phyloP scores from a whole-genome alignment of 2,797 vertebrate genomes.

The Danio tinwini region DNA sequence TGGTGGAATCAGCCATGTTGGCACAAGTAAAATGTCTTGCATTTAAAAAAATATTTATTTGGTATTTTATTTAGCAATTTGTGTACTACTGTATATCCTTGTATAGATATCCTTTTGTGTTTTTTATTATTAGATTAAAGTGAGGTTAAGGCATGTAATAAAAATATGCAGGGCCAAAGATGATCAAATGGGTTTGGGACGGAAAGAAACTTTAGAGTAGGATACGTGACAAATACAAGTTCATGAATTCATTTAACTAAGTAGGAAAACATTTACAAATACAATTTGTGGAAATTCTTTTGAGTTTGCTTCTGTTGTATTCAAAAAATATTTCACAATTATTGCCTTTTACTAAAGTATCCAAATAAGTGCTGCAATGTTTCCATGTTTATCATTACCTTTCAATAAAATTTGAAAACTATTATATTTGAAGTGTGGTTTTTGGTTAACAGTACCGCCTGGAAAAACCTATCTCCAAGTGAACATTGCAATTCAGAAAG shows the following conservation, averaged over 20 bases:
- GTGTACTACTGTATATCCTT: conserved; percentile 60
- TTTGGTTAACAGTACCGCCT: not conserved
- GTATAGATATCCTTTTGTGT: conserved; percentile 63
- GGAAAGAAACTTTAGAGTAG: conserved; percentile 44
- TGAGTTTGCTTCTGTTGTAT: conserved; percentile 32
- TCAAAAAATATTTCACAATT: conserved; percentile 17
- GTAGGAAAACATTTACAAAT: conserved; percentile 24
- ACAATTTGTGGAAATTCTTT: conserved; percentile 24
- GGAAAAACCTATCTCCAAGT: not conserved
- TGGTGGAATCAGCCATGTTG: not conserved
- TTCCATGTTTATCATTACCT: conserved; percentile 39
- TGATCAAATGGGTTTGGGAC: conserved; percentile 57
- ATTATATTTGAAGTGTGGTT: not conserved
- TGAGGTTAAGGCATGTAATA: conserved; percentile 63
- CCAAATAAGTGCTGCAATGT: conserved; percentile 3
- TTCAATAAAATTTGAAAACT: conserved; percentile 48
- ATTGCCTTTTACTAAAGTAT: conserved; percentile 14
- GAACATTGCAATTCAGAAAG: not conserved
- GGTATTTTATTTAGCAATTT: conserved; percentile 46
- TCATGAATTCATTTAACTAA: conserved; percentile 21
- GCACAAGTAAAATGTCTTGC: conserved; percentile 17
- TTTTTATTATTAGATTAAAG: conserved; percentile 52
- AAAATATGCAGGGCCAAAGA: conserved; percentile 75
- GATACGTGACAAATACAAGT: conserved; percentile 25
- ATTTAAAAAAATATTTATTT: too few relatives aligned